A percentile compares a stretch with the other conserved stretches of the same genome.
These are phyloP conservation scores for Propithecus coquereli DNA, from an alignment of 2,113 vertebrate species.

Conservation along the genomic window DNA sequence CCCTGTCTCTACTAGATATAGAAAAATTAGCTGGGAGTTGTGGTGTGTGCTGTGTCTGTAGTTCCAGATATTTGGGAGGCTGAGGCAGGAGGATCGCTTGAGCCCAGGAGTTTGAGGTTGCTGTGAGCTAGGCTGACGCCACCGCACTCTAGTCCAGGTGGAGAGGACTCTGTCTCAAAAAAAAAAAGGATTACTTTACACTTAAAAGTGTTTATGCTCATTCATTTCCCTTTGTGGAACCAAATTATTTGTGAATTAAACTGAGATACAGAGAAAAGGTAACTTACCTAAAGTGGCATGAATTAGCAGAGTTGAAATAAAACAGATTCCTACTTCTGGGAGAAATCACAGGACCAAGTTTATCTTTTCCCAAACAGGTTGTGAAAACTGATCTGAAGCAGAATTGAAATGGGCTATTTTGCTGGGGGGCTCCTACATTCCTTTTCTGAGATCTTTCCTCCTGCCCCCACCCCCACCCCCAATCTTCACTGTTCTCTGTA, in stretches of 20 bases:
- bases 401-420: background rate
- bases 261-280: background rate
- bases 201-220: background rate
- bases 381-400: slow-evolving; percentile 2
- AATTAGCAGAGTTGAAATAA: slow-evolving; percentile 1
- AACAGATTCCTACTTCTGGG: background rate
- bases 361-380: background rate
- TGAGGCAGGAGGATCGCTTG: too few relatives aligned
- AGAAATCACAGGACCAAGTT: background rate
- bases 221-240: slow-evolving; percentile 6
- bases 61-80: too few relatives aligned
- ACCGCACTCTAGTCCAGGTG: too few relatives aligned
- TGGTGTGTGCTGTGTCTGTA: too few relatives aligned
- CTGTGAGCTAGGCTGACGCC: too few relatives aligned
- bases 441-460: background rate
- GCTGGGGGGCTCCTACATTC: background rate
- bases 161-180: too few relatives aligned
- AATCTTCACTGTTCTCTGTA: background rate
- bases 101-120: too few relatives aligned
- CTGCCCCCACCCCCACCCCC: too few relatives aligned
- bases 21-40: too few relatives aligned
- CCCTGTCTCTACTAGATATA: too few relatives aligned
- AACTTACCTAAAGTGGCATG: background rate
- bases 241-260: background rate
- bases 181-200: background rate